These are phyloP conservation scores for Loripinus fragilis DNA, from an alignment of 2,888 invertebrate species.

Conservation along the genomic window DNA sequence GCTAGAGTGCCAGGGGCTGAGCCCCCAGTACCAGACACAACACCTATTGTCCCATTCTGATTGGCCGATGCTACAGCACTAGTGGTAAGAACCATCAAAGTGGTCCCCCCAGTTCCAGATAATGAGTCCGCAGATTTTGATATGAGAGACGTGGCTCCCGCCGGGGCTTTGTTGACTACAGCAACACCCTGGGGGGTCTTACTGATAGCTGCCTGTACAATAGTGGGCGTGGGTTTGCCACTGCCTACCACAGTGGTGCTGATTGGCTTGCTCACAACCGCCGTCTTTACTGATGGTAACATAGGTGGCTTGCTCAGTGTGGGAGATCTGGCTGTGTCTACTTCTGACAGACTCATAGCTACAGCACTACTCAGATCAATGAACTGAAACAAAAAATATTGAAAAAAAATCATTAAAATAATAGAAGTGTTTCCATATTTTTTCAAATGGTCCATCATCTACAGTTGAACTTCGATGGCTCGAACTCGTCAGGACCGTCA, in stretches of 20 bases:
- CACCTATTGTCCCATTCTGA: conserved; percentile 54
- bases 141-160: conserved; percentile 56
- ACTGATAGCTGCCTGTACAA: conserved; percentile 47
- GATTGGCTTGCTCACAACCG: conserved; percentile 36
- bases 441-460: no score
- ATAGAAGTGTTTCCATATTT: no score
- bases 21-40: conserved; percentile 47
- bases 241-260: not conserved
- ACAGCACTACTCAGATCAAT: conserved; percentile 78
- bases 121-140: conserved; percentile 50
- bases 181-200: conserved; percentile 44
- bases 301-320: conserved; percentile 49
- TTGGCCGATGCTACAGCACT: conserved; percentile 62
- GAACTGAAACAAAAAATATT: conserved; percentile 72
- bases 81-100: conserved; percentile 75
- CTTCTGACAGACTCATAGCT: conserved; percentile 73
- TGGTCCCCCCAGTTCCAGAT: conserved; percentile 66
- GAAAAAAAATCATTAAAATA: no score
- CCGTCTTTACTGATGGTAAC: conserved; percentile 48
- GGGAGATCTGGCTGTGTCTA: conserved; percentile 48
- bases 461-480: no score
- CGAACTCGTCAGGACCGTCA: no score
- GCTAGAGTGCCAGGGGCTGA: conserved; percentile 71
- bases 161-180: conserved; percentile 39
- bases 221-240: conserved; percentile 50